Base-by-base conservation (phyloP, 1,140 invertebrate species). In the Hesperophylax magnus region DNA sequence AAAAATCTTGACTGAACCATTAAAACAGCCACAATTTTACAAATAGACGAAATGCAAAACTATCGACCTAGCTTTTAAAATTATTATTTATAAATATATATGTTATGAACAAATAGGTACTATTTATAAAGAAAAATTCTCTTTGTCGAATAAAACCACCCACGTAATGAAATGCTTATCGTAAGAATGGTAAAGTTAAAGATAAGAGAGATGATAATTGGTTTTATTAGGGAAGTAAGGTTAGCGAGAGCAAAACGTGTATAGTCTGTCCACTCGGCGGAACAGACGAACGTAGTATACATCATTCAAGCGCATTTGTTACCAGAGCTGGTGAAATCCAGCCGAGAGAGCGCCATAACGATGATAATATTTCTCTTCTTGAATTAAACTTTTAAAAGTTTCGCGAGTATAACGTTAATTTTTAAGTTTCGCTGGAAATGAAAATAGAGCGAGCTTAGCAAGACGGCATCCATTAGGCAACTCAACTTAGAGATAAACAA, bases 361-460 rank as follows among this genome's bases (percentile, higher is more conserved):
- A 77, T 34, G 75, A 81, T 81, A 81, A 81, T 77, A 81, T 77
- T 77, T 81, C 80, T 67, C 60, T 65, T 47, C 79, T 77, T 56
- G 54, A 81, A 81, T 81, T 77, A 81, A 81, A 81, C 74, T 77
- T 80, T 54, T 39, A 34, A 77, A 81, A 81, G n/a, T 77, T 82
- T 79, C 27, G 18, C 31, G 77, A 72, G 63, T 72, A 53, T 78
- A 27, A 27, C 81, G 81, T 82, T 82, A 82, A 76, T 82, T 82
- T 82, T 82, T 76, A 82, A 82, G 72, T 69, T 18, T 58, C 77
- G 72, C 53, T 60, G 60, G 74, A 58, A 39, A 78, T 67, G 77
- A 61, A 67, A 78, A 67, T 69, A 53, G 60, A 69, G 77, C 77
- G 63, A 31, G 63, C 52, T 78, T 56, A 65, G 69, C 77, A 77